Percentiles rank a stretch among this genome's conserved stretches.
Evolutionary conservation across 30 jellyfish, hydroid and myxozoan species (phyloP).

Genomic region (Pseudorhiza aurosa): DNA sequence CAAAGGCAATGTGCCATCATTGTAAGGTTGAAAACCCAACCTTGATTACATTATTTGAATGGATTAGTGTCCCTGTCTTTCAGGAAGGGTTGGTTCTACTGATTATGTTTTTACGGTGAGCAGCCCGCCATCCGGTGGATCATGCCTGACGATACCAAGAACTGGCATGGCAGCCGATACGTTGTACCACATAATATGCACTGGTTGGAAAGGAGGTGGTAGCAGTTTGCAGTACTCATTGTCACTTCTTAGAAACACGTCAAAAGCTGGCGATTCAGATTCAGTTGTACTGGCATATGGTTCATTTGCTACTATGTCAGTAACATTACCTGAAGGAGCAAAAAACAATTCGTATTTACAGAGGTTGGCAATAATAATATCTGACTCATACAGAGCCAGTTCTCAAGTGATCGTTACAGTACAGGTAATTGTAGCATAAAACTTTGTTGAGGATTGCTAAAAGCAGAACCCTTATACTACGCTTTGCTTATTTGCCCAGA

Average conservation of each 20-base stretch:
- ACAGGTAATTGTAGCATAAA: too few species aligned
- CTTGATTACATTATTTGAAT: too few species aligned
- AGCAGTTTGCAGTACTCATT: slow-evolving; percentile 10
- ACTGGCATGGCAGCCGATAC: slow-evolving; percentile 31
- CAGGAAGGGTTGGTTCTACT: neutral
- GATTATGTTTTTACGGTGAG: slow-evolving; percentile 26
- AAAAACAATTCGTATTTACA: neutral
- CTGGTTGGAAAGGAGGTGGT: neutral
- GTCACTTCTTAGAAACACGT: neutral
- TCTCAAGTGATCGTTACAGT: neutral
- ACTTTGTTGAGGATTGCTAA: too few species aligned
- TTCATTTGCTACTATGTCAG: neutral
- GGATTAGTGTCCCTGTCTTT: neutral
- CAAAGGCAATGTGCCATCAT: too few species aligned
- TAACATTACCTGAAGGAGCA: slow-evolving; percentile 6
- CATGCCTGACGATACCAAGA: slow-evolving; percentile 4
- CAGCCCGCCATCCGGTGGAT: slow-evolving; percentile 23
- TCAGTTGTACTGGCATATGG: slow-evolving; percentile 13
- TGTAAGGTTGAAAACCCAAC: too few species aligned
- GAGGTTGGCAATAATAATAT: slow-evolving; percentile 2
- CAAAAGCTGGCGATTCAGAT: neutral
- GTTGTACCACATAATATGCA: neutral
- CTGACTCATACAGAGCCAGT: slow-evolving; percentile 38
- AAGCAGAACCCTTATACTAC: too few species aligned
- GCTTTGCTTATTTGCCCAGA: too few species aligned